Evolutionary conservation across 1,140 invertebrate genomes (phyloP).

Genomic region (Seison nebaliae): DNA sequence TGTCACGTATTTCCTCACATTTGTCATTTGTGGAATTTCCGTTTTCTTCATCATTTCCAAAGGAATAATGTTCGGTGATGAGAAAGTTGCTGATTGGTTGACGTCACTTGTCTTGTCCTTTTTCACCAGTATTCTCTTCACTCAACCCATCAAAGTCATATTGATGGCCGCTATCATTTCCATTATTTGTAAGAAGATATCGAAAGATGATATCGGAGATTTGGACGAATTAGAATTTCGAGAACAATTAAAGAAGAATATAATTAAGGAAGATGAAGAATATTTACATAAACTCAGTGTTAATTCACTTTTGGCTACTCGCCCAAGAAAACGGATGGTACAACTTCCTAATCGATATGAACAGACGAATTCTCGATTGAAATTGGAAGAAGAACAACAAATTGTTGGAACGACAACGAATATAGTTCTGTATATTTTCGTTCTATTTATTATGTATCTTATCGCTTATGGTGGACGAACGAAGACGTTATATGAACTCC

Average conservation of each 20-base stretch:
- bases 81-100: conserved; percentile 34
- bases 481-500: no score
- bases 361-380: no score
- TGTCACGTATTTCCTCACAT: conserved; percentile 31
- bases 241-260: conserved; percentile 12
- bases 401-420: no score
- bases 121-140: conserved; percentile 32
- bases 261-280: neutral
- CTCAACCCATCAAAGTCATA: conserved; percentile 33
- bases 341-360: no score
- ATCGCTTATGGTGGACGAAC: no score
- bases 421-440: no score
- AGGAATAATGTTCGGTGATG: conserved; percentile 33
- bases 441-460: no score
- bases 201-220: conserved; percentile 31
- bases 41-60: conserved; percentile 32
- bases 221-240: conserved; percentile 19
- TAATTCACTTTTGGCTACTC: neutral
- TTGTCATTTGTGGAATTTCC: conserved; percentile 24
- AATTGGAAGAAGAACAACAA: no score
- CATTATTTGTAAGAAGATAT: conserved; percentile 29
- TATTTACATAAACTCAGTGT: neutral
- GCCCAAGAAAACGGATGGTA: no score
- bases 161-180: conserved; percentile 31
- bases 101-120: conserved; percentile 33